phyloP scores from a whole-genome alignment of 2,113 vertebrate genomes.

The Percina caprodes region DNA sequence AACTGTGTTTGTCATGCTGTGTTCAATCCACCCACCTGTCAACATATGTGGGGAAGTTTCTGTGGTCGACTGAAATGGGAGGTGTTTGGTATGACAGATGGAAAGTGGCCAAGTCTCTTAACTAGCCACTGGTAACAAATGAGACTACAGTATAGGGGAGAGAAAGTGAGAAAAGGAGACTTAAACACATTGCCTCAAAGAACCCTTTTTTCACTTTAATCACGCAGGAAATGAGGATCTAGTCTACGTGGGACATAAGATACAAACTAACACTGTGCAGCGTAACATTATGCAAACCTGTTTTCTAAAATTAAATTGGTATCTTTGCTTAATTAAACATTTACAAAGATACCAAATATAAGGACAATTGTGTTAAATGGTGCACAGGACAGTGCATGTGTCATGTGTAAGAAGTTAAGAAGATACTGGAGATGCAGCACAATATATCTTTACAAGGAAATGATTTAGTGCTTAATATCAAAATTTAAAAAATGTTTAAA shows the following conservation, averaged over 20 bases:
- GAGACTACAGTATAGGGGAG: background rate
- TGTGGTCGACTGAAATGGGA: slow-evolving; percentile 19
- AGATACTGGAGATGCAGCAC: background rate
- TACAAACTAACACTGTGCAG: background rate
- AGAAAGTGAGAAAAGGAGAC: background rate
- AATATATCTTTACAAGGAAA: background rate
- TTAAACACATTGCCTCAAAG: background rate
- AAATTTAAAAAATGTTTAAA: background rate
- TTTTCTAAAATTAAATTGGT: too few relatives aligned
- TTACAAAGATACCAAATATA: background rate
- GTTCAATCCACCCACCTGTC: slow-evolving; percentile 10
- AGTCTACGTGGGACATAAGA: background rate
- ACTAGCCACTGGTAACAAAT: slow-evolving; percentile 3
- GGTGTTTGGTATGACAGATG: slow-evolving; percentile 18
- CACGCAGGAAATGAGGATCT: background rate
- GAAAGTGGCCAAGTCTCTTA: slow-evolving; percentile 22
- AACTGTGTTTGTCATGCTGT: background rate
- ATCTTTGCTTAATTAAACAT: too few relatives aligned
- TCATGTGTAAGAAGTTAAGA: background rate
- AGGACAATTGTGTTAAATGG: background rate
- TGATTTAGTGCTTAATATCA: background rate
- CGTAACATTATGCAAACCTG: background rate
- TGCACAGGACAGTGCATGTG: background rate
- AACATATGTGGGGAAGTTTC: slow-evolving; percentile 9
- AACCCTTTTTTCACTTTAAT: background rate